Percentiles rank a stretch among this genome's conserved stretches.
Evolutionary conservation across 2,888 invertebrate species (phyloP).

Genomic region (Achlya flavicornis): DNA sequence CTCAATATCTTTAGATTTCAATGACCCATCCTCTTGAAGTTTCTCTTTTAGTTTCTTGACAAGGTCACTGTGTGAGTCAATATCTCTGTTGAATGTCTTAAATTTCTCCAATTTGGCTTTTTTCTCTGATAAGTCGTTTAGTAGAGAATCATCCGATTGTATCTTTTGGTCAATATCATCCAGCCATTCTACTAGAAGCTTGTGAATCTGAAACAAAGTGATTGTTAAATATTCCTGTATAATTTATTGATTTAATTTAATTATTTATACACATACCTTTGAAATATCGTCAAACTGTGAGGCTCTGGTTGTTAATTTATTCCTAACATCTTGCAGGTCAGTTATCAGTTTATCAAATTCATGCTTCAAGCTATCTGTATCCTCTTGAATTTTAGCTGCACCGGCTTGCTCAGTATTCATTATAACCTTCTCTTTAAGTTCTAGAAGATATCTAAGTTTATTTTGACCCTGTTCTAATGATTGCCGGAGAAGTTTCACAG

Average conservation of each 20-base stretch:
- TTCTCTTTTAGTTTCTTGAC: slow-evolving; percentile 90
- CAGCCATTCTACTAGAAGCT: slow-evolving; percentile 93
- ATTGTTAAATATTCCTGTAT: background rate
- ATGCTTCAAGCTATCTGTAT: slow-evolving; percentile 93
- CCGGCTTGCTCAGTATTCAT: slow-evolving; percentile 96
- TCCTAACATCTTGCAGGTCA: slow-evolving; percentile 91
- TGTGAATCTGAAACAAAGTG: slow-evolving; percentile 79
- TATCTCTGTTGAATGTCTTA: slow-evolving; percentile 91
- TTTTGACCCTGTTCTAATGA: slow-evolving; percentile 95
- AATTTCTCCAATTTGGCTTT: slow-evolving; percentile 94
- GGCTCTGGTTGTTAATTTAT: slow-evolving; percentile 88
- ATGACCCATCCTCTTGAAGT: slow-evolving; percentile 87
- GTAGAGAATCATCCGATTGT: slow-evolving; percentile 87
- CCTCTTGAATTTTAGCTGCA: slow-evolving; percentile 94
- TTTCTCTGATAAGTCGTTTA: slow-evolving; percentile 95
- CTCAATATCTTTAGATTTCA: slow-evolving; percentile 87
- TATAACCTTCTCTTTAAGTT: slow-evolving; percentile 95
- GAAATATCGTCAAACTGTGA: slow-evolving; percentile 94
- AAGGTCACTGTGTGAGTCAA: slow-evolving; percentile 90
- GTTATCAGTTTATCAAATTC: slow-evolving; percentile 94
- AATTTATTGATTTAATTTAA: background rate
- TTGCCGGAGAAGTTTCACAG: slow-evolving; percentile 94
- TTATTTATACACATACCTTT: slow-evolving; percentile 80
- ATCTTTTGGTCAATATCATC: slow-evolving; percentile 94
- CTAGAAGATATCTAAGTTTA: slow-evolving; percentile 88